phyloP scores from a whole-genome alignment of 2,113 vertebrate genomes.

The Amblyopsis rosae region DNA sequence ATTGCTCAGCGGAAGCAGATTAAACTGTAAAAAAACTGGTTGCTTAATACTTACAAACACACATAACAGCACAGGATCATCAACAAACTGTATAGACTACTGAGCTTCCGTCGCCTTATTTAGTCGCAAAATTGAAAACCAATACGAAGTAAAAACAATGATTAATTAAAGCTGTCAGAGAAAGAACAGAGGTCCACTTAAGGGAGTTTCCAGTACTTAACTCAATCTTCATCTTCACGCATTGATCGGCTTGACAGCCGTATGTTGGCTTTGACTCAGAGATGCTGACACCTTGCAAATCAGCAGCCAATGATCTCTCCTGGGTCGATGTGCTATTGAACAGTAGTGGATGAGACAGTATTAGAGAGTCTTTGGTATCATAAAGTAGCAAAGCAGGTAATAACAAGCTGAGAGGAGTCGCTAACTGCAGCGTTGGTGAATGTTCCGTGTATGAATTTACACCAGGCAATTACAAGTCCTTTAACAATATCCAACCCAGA shows the following conservation, averaged over 20 bases:
- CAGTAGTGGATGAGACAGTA: constrained; percentile 15
- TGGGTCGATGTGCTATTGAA: constrained; percentile 24
- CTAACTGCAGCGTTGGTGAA: too few relatives aligned
- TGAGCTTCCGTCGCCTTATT: background rate
- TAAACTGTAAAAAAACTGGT: constrained; percentile 5
- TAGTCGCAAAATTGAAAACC: background rate
- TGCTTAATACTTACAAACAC: background rate
- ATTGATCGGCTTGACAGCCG: constrained; percentile 22
- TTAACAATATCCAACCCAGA: too few relatives aligned
- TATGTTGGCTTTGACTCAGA: constrained; percentile 29
- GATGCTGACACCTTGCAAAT: constrained; percentile 19
- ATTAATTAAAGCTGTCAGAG: background rate
- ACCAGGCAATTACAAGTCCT: too few relatives aligned
- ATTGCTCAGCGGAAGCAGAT: background rate
- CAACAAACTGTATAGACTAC: background rate
- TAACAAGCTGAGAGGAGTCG: too few relatives aligned
- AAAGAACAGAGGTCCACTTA: constrained; percentile 12
- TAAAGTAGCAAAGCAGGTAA: background rate
- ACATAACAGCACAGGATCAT: background rate
- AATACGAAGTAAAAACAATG: background rate
- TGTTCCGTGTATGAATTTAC: too few relatives aligned
- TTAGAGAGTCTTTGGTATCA: constrained; percentile 4
- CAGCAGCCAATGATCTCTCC: constrained; percentile 10
- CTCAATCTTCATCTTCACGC: constrained; percentile 4
- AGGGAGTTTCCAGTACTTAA: constrained; percentile 21